phyloP scores from a whole-genome alignment of 2,113 vertebrate species.

The Morone saxatilis region DNA sequence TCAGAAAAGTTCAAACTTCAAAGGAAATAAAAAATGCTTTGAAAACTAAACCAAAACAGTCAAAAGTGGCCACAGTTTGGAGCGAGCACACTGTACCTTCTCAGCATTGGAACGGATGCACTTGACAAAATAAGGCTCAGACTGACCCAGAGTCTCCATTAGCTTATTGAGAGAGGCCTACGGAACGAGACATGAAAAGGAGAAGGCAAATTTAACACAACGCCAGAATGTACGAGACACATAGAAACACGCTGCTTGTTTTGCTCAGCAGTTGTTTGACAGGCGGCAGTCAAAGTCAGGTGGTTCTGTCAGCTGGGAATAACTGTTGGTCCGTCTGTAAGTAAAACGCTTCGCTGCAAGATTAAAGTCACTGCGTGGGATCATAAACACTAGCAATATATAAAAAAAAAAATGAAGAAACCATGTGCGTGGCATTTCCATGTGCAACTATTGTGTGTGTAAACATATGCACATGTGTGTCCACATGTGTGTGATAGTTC shows the following conservation, averaged over 20 bases:
- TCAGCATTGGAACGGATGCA: conserved; percentile 98
- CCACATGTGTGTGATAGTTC: conserved; percentile 63
- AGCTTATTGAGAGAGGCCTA: conserved; percentile 96
- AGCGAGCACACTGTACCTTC: conserved; percentile 86
- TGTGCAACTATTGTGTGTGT: conserved; percentile 25
- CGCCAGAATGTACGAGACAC: background rate
- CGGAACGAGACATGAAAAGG: conserved; percentile 46
- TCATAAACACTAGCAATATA: conserved; percentile 21
- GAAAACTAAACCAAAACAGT: conserved; percentile 48
- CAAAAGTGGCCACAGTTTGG: background rate
- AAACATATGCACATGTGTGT: conserved; percentile 53
- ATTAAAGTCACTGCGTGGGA: conserved; percentile 21
- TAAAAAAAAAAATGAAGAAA: background rate
- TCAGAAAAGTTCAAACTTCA: conserved; percentile 46
- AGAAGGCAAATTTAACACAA: background rate
- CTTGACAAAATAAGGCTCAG: conserved; percentile 99
- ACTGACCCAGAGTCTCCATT: conserved; percentile 97
- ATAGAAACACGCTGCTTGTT: background rate
- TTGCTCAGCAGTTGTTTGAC: conserved; percentile 11
- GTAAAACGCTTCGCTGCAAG: conserved; percentile 3
- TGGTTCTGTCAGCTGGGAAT: background rate
- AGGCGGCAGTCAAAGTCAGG: conserved; percentile 8
- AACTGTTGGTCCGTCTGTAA: background rate
- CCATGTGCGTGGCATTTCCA: conserved; percentile 12
- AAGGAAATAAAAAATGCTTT: conserved; percentile 56